Conservation (phyloP, 2,888 invertebrate genomes). For the Epistrophe eligans region DNA sequence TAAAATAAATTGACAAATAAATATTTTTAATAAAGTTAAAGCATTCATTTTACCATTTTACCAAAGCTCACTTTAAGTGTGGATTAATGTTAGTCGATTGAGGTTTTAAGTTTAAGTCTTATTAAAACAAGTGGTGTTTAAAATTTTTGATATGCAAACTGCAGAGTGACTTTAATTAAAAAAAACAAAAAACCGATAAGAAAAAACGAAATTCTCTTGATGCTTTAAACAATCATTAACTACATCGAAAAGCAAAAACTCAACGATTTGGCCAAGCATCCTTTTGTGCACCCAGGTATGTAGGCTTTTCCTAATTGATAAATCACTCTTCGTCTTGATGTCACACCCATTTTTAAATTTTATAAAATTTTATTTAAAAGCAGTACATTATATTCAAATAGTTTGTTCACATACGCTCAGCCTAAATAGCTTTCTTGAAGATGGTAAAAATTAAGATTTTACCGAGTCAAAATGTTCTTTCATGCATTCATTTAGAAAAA, state of each 20-base stretch:
- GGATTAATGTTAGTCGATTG: neutral
- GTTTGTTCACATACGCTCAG: constrained; percentile 5
- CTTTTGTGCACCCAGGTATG: constrained; percentile 35
- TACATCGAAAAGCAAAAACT: constrained; percentile 24
- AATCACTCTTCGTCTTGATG: constrained; percentile 1
- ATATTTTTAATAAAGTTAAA: constrained; percentile 17
- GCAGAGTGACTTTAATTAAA: constrained; percentile 10
- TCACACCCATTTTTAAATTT: constrained; percentile 39
- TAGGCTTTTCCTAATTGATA: constrained; percentile 8
- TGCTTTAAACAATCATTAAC: constrained; percentile 28
- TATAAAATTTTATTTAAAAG: constrained; percentile 14
- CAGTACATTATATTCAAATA: neutral
- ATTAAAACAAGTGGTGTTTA: neutral
- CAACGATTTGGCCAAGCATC: constrained; percentile 23
- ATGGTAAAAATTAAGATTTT: constrained; percentile 5
- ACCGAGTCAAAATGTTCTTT: neutral
- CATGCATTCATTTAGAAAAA: neutral
- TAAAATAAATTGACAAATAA: constrained; percentile 30
- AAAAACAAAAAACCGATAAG: neutral
- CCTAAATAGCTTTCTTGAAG: constrained; percentile 12
- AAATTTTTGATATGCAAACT: constrained; percentile 9
- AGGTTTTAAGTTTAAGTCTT: neutral
- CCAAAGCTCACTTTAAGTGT: neutral
- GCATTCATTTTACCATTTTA: neutral
- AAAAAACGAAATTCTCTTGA: constrained; percentile 23